phyloP scores from a whole-genome alignment of 1,140 invertebrate species.

The Listronotus oregonensis region DNA sequence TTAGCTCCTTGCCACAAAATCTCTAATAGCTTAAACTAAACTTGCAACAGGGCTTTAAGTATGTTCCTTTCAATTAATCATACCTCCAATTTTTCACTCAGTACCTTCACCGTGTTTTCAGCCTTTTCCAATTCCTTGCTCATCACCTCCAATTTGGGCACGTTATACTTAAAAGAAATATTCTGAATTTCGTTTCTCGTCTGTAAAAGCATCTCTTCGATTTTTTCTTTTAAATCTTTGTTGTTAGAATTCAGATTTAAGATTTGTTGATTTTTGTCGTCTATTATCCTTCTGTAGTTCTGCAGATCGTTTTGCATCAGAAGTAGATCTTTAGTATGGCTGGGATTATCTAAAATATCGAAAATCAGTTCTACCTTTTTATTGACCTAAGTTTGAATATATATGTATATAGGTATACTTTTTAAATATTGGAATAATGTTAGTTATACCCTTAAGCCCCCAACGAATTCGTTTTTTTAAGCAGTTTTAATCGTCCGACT shows the following conservation, averaged over 20 bases:
- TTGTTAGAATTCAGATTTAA: slow-evolving; percentile 39
- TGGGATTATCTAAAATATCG: slow-evolving; percentile 39
- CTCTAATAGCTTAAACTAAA: too few species aligned
- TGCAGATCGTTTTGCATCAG: slow-evolving; percentile 45
- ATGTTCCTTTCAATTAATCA: neutral
- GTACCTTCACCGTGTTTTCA: slow-evolving; percentile 35
- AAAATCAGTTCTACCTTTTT: too few species aligned
- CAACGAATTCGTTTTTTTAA: too few species aligned
- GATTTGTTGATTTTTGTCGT: slow-evolving; percentile 45
- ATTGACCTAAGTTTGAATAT: too few species aligned
- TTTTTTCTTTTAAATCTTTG: slow-evolving; percentile 44
- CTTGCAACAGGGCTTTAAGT: too few species aligned
- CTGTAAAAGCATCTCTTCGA: slow-evolving; percentile 46
- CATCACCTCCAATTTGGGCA: slow-evolving; percentile 45
- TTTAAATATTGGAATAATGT: too few species aligned
- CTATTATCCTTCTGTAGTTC: slow-evolving; percentile 38
- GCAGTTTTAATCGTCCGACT: too few species aligned
- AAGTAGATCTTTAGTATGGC: slow-evolving; percentile 41
- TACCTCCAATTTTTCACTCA: slow-evolving; percentile 32
- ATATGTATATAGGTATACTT: too few species aligned
- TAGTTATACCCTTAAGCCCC: too few species aligned
- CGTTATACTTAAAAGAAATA: slow-evolving; percentile 45
- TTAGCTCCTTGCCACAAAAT: too few species aligned
- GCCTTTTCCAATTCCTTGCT: slow-evolving; percentile 44
- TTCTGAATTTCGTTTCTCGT: slow-evolving; percentile 45